A percentile compares a stretch with the other conserved stretches of the same genome.
phyloP scores from a whole-genome alignment of 1,140 invertebrate species.

The Micrasema longulum region DNA sequence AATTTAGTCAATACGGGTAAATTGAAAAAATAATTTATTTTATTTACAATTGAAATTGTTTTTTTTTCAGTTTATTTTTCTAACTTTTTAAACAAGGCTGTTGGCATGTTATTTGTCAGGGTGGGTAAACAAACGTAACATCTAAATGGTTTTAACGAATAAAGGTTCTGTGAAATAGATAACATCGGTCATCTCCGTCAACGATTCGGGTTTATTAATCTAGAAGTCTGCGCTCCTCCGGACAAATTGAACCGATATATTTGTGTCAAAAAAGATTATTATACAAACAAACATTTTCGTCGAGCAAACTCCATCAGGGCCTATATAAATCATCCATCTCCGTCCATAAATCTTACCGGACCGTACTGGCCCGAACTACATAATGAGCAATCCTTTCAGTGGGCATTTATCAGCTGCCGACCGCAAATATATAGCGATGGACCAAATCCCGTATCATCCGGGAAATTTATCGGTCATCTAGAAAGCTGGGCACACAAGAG shows the following conservation, averaged over 20 bases:
- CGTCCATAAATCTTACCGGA: slow-evolving; percentile 41
- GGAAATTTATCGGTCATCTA: slow-evolving; percentile 51
- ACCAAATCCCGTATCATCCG: slow-evolving; percentile 45
- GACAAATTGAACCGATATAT: slow-evolving; percentile 37
- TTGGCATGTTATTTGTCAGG: too few relatives aligned
- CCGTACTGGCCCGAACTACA: slow-evolving; percentile 23
- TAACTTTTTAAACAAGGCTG: too few relatives aligned
- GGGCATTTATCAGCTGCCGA: slow-evolving; percentile 49
- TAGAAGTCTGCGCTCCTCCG: neutral
- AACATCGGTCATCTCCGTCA: neutral
- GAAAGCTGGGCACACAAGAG: slow-evolving; percentile 40
- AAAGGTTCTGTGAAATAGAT: neutral
- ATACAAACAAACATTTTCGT: slow-evolving; percentile 29
- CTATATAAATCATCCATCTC: slow-evolving; percentile 44
- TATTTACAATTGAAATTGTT: too few relatives aligned
- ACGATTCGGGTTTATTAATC: slow-evolving; percentile 29
- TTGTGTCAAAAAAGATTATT: slow-evolving; percentile 44
- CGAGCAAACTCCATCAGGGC: slow-evolving; percentile 33
- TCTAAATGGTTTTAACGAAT: neutral
- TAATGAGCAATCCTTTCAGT: slow-evolving; percentile 54
- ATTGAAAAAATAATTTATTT: too few relatives aligned
- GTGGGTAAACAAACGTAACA: too few relatives aligned
- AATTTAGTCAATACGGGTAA: too few relatives aligned
- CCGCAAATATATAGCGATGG: slow-evolving; percentile 35
- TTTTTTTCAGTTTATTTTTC: too few relatives aligned